phyloP scores from a whole-genome alignment of 2,113 vertebrate genomes.

The Ameiurus melas region DNA sequence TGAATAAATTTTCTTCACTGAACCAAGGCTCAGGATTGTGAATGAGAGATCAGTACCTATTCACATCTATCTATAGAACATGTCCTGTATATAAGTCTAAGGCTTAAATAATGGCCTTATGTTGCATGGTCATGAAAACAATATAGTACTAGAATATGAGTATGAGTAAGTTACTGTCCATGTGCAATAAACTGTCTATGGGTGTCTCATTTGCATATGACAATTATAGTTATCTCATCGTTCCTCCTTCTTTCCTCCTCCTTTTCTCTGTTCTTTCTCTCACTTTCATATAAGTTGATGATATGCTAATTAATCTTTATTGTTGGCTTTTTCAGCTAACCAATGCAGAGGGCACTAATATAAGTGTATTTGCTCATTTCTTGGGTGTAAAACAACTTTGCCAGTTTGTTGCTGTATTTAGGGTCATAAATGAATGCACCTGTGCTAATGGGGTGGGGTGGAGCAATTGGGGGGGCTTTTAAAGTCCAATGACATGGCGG shows the following conservation, averaged over 20 bases:
- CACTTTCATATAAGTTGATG: background rate
- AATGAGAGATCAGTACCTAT: conserved; percentile 56
- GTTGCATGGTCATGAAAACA: conserved; percentile 87
- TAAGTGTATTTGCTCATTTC: background rate
- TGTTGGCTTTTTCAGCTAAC: background rate
- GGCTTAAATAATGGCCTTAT: conserved; percentile 82
- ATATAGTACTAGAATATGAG: conserved; percentile 83
- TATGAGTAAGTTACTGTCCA: conserved; percentile 76
- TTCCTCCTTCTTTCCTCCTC: background rate
- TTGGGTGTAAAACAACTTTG: background rate
- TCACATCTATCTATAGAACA: conserved; percentile 71
- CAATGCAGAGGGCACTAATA: background rate
- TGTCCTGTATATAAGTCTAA: conserved; percentile 80
- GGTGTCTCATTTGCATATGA: conserved; percentile 67
- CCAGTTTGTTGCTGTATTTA: background rate
- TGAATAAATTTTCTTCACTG: conserved; percentile 60
- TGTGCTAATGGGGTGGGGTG: background rate
- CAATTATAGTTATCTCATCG: background rate
- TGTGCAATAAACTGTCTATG: conserved; percentile 88
- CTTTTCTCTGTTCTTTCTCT: background rate
- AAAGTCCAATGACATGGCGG: background rate
- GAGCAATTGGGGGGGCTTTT: background rate
- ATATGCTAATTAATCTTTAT: conserved; percentile 3
- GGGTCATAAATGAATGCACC: background rate
- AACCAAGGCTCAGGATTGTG: conserved; percentile 73